Conservation (phyloP, 2,113 vertebrate species). For the Pelusios castaneus region DNA sequence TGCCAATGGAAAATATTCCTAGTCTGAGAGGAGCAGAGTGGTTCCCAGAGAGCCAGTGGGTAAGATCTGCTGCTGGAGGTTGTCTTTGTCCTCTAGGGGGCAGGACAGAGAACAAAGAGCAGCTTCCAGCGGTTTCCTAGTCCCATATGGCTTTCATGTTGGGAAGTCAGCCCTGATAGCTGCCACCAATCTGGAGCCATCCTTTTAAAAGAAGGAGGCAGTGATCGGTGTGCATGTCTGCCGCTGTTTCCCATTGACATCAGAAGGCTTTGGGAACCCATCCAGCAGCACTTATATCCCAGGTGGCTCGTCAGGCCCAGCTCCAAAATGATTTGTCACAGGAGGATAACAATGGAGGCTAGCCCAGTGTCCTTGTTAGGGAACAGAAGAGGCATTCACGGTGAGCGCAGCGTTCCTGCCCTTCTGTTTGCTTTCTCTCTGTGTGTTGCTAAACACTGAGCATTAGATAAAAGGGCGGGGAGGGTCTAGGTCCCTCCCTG, state of each 20-base stretch:
- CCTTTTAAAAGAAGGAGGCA: slow-evolving; percentile 73
- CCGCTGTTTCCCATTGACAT: slow-evolving; percentile 69
- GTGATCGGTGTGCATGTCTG: slow-evolving; percentile 69
- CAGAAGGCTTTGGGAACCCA: neutral
- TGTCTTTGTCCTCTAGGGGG: slow-evolving; percentile 16
- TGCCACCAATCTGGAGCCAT: slow-evolving; percentile 77
- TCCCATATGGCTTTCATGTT: slow-evolving; percentile 68
- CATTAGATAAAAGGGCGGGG: neutral
- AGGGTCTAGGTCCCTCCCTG: neutral
- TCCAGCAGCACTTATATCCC: neutral
- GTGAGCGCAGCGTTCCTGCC: neutral
- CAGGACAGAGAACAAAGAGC: slow-evolving; percentile 11
- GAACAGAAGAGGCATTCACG: neutral
- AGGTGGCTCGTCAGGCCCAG: neutral
- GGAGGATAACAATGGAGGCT: neutral
- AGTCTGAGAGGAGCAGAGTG: neutral
- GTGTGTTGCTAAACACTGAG: neutral
- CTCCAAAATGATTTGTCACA: slow-evolving; percentile 19
- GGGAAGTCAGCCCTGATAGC: slow-evolving; percentile 24
- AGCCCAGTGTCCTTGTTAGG: neutral
- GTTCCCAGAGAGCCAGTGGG: too few relatives aligned
- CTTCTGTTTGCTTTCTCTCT: neutral
- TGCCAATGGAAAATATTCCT: neutral
- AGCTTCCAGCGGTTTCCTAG: neutral
- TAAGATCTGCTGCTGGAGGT: neutral